Evolutionary conservation across 2,888 invertebrate genomes (phyloP).

Genomic region (Galeruca laticollis): DNA sequence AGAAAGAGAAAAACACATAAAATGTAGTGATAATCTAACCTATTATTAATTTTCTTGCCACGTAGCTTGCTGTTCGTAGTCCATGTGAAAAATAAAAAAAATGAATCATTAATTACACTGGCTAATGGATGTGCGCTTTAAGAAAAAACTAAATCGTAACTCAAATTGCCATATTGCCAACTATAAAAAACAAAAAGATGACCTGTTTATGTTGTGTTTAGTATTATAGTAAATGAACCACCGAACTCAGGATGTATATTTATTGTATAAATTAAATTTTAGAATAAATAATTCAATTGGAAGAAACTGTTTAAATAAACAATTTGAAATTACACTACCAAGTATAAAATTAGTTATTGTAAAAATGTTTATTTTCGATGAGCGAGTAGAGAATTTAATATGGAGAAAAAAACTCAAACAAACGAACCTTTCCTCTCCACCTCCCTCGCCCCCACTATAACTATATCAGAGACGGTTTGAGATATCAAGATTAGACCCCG

Average conservation of each 20-base stretch:
- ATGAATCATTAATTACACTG: conserved; percentile 54
- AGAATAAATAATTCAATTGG: too few relatives aligned
- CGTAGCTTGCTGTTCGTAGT: conserved; percentile 78
- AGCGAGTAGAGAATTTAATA: too few relatives aligned
- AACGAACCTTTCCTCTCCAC: too few relatives aligned
- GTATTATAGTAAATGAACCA: conserved; percentile 24
- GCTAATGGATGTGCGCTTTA: conserved; percentile 55
- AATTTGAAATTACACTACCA: too few relatives aligned
- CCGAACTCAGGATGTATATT: conserved; percentile 11
- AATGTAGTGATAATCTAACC: conserved; percentile 74
- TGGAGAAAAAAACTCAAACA: too few relatives aligned
- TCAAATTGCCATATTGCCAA: conserved; percentile 35
- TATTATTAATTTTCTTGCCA: conserved; percentile 81
- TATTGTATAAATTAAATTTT: neutral
- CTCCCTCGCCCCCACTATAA: too few relatives aligned
- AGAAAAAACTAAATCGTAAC: conserved; percentile 48
- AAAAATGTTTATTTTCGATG: too few relatives aligned
- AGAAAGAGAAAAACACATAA: conserved; percentile 55
- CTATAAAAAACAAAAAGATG: conserved; percentile 42
- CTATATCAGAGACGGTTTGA: too few relatives aligned
- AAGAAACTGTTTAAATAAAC: too few relatives aligned
- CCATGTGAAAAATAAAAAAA: conserved; percentile 64
- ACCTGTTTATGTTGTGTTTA: conserved; percentile 28
- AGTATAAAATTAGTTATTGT: too few relatives aligned
- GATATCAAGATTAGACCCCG: too few relatives aligned